These are phyloP conservation scores for Meiosimyza platycephala DNA, from an alignment of 2,888 invertebrate genomes.

Conservation along the genomic window DNA sequence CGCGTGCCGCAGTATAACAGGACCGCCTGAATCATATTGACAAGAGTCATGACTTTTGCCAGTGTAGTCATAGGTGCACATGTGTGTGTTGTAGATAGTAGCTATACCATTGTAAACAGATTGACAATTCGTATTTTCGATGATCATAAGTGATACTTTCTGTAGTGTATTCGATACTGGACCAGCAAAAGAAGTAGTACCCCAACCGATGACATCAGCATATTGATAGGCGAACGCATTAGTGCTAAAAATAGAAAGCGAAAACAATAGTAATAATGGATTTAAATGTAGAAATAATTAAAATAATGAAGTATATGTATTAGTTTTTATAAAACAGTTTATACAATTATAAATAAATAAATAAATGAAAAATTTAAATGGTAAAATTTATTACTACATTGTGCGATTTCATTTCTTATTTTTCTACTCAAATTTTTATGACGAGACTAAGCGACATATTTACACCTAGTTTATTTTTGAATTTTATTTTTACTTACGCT, in stretches of 20 bases:
- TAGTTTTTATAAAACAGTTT: too few relatives aligned
- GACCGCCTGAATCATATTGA: constrained; percentile 70
- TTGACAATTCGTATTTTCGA: constrained; percentile 48
- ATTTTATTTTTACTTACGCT: too few relatives aligned
- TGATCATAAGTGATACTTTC: constrained; percentile 66
- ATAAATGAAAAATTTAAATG: too few relatives aligned
- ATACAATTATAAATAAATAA: too few relatives aligned
- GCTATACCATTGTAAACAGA: constrained; percentile 41
- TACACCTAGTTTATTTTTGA: too few relatives aligned
- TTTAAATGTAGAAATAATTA: neutral
- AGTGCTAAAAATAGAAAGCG: constrained; percentile 6
- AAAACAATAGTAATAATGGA: neutral
- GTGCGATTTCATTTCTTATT: too few relatives aligned
- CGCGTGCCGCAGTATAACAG: constrained; percentile 65
- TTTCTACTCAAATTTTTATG: too few relatives aligned
- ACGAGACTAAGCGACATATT: too few relatives aligned
- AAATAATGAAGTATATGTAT: too few relatives aligned
- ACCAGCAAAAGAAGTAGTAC: constrained; percentile 68
- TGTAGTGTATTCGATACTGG: constrained; percentile 65
- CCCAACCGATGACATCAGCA: constrained; percentile 68
- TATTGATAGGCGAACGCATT: constrained; percentile 49
- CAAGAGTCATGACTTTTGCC: constrained; percentile 67
- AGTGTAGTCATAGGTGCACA: constrained; percentile 56
- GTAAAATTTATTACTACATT: too few relatives aligned
- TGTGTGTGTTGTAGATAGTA: constrained; percentile 46